A percentile compares a stretch with the other conserved stretches of the same genome.
phyloP scores from a whole-genome alignment of 1,140 invertebrate genomes.

The Sesamia nonagrioides region DNA sequence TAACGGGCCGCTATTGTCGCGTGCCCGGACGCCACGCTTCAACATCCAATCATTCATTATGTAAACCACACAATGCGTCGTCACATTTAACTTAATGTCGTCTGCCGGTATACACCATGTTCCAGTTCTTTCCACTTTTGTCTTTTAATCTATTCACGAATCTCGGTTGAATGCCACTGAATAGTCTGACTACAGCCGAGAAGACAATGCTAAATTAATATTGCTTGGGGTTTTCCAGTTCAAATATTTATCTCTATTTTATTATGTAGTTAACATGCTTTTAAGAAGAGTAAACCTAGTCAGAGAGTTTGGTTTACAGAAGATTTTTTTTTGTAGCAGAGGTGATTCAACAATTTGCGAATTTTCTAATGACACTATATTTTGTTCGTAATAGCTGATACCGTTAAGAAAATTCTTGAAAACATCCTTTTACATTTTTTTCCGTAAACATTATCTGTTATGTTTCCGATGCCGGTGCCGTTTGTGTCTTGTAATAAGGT shows the following conservation, averaged over 20 bases:
- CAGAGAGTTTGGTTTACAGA: neutral
- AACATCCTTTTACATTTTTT: neutral
- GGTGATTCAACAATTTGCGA: neutral
- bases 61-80: slow-evolving; percentile 68
- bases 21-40: slow-evolving; percentile 51
- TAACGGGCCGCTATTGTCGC: slow-evolving; percentile 65
- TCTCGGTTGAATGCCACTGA: slow-evolving; percentile 41
- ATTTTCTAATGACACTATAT: slow-evolving; percentile 16
- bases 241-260: slow-evolving; percentile 42
- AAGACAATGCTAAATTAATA: slow-evolving; percentile 46
- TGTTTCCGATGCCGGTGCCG: neutral
- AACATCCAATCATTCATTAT: slow-evolving; percentile 67
- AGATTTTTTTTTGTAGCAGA: neutral
- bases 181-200: slow-evolving; percentile 17
- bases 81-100: slow-evolving; percentile 64
- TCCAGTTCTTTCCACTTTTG: slow-evolving; percentile 59
- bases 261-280: neutral
- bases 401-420: neutral
- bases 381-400: neutral
- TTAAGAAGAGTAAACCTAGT: slow-evolving; percentile 27
- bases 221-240: slow-evolving; percentile 42
- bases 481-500: neutral
- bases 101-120: slow-evolving; percentile 55
- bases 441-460: neutral
- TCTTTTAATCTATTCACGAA: slow-evolving; percentile 39